These are phyloP conservation scores for Schizothorax lantsangensis DNA, from an alignment of 2,797 vertebrate genomes.

Conservation along the genomic window DNA sequence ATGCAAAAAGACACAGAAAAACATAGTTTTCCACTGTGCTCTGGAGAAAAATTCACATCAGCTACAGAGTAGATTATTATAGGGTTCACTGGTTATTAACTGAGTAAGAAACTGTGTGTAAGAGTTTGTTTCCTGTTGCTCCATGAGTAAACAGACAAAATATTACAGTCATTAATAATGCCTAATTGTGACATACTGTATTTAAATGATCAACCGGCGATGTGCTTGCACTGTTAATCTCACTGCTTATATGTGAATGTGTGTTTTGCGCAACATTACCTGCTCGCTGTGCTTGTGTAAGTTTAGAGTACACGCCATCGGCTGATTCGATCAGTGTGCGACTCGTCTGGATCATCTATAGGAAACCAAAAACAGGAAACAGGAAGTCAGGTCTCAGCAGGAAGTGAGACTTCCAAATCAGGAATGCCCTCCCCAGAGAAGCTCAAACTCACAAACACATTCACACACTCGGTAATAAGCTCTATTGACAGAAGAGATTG, in stretches of 20 bases:
- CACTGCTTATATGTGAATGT: background rate
- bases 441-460: constrained; percentile 6
- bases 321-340: constrained; percentile 91
- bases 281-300: constrained; percentile 90
- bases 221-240: background rate
- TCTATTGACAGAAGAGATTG: constrained; percentile 19
- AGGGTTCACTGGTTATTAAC: background rate
- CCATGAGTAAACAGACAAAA: background rate
- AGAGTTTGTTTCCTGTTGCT: background rate
- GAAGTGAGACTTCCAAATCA: constrained; percentile 52
- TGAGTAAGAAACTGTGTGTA: background rate
- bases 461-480: background rate
- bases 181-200: background rate
- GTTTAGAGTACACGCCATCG: constrained; percentile 86
- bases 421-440: constrained; percentile 23
- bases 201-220: background rate
- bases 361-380: constrained; percentile 59
- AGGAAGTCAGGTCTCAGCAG: constrained; percentile 51
- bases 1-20: background rate
- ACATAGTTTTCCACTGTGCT: background rate
- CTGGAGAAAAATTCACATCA: background rate
- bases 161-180: background rate
- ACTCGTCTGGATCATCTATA: constrained; percentile 92
- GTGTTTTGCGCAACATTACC: constrained; percentile 72
- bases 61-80: background rate